Percentiles rank a stretch among this genome's conserved stretches.
Evolutionary conservation across 2,113 vertebrate species (phyloP).

Genomic region (Salvelinus fontinalis): DNA sequence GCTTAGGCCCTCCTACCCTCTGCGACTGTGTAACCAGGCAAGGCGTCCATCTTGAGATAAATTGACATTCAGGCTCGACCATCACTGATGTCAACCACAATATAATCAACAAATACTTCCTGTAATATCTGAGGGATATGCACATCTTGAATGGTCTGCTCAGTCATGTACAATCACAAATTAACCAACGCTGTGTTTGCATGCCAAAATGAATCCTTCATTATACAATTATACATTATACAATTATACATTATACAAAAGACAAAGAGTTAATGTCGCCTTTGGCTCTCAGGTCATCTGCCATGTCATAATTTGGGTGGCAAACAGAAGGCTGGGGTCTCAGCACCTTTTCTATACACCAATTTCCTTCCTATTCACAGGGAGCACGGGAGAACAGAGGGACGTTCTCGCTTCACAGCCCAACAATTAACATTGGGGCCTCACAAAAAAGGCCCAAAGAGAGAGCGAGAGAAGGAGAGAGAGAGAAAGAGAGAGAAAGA

Average conservation of each 20-base stretch:
- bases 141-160: no score
- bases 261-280: slow-evolving; percentile 61
- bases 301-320: slow-evolving; percentile 54
- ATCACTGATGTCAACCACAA: background rate
- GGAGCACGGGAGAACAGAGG: slow-evolving; percentile 35
- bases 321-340: no score
- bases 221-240: slow-evolving; percentile 62
- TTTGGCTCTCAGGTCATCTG: slow-evolving; percentile 50
- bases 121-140: no score
- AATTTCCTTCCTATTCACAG: slow-evolving; percentile 55
- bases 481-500: background rate
- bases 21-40: slow-evolving; percentile 30
- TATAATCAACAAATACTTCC: no score
- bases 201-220: slow-evolving; percentile 43
- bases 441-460: slow-evolving; percentile 54
- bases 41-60: slow-evolving; percentile 36
- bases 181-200: background rate
- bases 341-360: slow-evolving; percentile 45
- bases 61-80: slow-evolving; percentile 10
- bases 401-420: slow-evolving; percentile 60
- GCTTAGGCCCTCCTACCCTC: slow-evolving; percentile 49
- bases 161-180: no score
- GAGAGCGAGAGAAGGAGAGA: background rate
- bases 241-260: slow-evolving; percentile 61
- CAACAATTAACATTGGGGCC: slow-evolving; percentile 65